phyloP scores from a whole-genome alignment of 2,797 vertebrate species.

The Jordanella pulchra region DNA sequence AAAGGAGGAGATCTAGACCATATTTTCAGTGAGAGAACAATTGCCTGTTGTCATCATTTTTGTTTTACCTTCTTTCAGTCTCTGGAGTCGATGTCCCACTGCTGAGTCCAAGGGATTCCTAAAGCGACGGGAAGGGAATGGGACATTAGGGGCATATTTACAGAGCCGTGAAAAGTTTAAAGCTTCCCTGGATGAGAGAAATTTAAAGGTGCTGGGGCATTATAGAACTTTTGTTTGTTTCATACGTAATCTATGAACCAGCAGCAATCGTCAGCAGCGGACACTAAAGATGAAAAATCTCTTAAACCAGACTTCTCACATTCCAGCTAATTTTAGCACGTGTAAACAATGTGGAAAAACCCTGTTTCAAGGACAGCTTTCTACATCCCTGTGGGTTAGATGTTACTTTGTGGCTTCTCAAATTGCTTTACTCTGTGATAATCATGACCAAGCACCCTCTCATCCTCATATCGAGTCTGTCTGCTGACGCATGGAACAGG shows the following conservation, averaged over 20 bases:
- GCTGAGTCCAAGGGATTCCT: constrained; percentile 92
- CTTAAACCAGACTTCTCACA: background rate
- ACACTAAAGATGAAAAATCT: no score
- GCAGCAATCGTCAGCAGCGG: background rate
- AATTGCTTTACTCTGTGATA: constrained; percentile 15
- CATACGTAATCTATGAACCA: background rate
- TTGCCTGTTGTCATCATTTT: background rate
- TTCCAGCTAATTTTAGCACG: background rate
- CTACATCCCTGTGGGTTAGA: constrained; percentile 1
- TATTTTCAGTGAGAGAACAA: background rate
- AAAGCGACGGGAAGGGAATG: constrained; percentile 12
- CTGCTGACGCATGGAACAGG: constrained; percentile 45
- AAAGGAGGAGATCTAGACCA: background rate
- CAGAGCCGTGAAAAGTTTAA: background rate
- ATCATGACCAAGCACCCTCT: constrained; percentile 38
- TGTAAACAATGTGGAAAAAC: background rate
- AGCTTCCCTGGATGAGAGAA: background rate
- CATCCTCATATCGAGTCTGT: constrained; percentile 29
- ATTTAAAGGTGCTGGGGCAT: background rate
- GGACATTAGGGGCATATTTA: background rate
- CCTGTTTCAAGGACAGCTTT: constrained; percentile 16
- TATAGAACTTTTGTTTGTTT: background rate
- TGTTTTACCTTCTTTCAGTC: constrained; percentile 88
- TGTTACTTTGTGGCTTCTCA: constrained; percentile 12
- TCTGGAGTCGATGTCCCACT: constrained; percentile 88